These are phyloP conservation scores for Protonemura montana DNA, from an alignment of 2,888 invertebrate genomes.

Conservation along the genomic window DNA sequence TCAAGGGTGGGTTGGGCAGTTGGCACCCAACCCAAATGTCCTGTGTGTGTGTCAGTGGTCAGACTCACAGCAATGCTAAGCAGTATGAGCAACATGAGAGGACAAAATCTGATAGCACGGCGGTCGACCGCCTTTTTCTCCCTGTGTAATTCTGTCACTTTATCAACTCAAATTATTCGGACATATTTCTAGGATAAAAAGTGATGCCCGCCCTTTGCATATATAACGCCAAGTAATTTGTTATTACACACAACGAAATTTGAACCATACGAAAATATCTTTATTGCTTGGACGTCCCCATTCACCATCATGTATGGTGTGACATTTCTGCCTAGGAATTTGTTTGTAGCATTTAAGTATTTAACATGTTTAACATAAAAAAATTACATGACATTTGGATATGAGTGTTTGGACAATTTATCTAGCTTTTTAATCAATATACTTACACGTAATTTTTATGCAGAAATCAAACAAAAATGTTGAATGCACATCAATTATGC, in stretches of 20 bases:
- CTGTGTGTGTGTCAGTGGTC: neutral
- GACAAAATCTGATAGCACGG: neutral
- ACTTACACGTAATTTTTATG: neutral
- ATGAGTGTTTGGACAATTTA: neutral
- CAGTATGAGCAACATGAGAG: neutral
- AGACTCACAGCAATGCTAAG: neutral
- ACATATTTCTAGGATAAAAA: neutral
- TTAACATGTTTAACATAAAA: neutral
- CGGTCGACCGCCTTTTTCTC: neutral
- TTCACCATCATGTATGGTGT: neutral
- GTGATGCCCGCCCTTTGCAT: neutral
- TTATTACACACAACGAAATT: neutral
- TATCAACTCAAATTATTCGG: neutral
- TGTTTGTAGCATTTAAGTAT: neutral
- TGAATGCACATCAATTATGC: neutral
- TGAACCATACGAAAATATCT: constrained; percentile 1
- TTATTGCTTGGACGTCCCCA: neutral
- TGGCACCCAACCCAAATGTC: neutral
- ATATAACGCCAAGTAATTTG: neutral
- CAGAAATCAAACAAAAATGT: neutral
- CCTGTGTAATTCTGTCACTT: neutral
- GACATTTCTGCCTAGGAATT: neutral
- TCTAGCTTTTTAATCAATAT: neutral
- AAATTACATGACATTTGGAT: neutral
- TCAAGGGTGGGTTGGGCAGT: neutral